Percentiles rank a stretch among this genome's conserved stretches.
Conservation (phyloP, 2,113 vertebrate species). For the Hassar affinis region DNA sequence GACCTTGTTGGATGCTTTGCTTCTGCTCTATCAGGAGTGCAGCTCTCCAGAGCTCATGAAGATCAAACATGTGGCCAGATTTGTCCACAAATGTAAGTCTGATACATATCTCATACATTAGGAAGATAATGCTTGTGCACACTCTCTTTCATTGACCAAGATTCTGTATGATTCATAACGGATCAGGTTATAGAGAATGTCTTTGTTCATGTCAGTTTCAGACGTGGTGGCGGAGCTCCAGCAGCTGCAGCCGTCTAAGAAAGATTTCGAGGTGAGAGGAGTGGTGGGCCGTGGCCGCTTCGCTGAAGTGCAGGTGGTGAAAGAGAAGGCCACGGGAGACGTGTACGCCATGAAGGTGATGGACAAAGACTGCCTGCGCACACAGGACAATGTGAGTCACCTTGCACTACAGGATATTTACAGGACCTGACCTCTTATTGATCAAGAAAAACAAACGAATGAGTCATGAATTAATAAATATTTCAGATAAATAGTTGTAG, state of each 20-base stretch:
- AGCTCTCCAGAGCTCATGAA: conserved; percentile 85
- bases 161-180: background rate
- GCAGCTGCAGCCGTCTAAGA: conserved; percentile 78
- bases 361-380: conserved; percentile 80
- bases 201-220: conserved; percentile 73
- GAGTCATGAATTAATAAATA: background rate
- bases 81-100: conserved; percentile 90
- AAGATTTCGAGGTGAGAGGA: conserved; percentile 85
- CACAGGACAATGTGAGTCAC: conserved; percentile 79
- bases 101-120: too few relatives aligned
- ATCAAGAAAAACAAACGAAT: background rate
- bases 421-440: background rate
- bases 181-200: background rate
- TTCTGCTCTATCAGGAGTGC: conserved; percentile 90
- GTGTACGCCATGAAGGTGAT: conserved; percentile 95
- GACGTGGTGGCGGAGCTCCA: conserved; percentile 81
- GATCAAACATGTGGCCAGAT: conserved; percentile 85
- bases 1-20: conserved; percentile 87
- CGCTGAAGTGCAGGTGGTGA: conserved; percentile 88
- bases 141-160: too few relatives aligned
- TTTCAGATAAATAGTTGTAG: background rate
- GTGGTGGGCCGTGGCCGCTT: conserved; percentile 88
- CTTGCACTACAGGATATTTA: background rate
- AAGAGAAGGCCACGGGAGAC: conserved; percentile 85
- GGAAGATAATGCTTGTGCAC: background rate